Conservation (phyloP, 1,140 invertebrate species). For the Rhagoletis zephyria region DNA sequence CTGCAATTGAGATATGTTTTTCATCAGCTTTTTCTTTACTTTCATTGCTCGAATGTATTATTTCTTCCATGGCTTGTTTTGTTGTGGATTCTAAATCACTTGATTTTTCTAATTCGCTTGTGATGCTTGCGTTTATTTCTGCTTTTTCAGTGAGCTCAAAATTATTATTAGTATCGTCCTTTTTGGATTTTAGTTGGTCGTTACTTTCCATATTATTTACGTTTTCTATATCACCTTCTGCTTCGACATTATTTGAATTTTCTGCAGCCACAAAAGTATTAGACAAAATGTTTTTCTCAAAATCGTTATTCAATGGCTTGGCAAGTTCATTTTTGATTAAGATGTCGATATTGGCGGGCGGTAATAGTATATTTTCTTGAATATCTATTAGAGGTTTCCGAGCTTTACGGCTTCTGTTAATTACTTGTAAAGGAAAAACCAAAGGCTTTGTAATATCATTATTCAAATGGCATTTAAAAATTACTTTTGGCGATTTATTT, state of each 20-base stretch:
- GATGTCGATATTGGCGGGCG: neutral
- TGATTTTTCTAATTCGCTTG: neutral
- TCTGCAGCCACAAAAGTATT: neutral
- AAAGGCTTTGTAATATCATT: neutral
- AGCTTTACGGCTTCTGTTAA: neutral
- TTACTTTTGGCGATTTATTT: neutral
- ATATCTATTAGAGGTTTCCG: conserved; percentile 10
- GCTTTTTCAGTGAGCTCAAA: neutral
- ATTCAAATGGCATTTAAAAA: conserved; percentile 3
- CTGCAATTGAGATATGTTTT: neutral
- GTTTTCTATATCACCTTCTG: neutral
- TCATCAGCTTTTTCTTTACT: neutral
- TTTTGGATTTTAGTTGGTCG: neutral
- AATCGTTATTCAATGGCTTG: neutral
- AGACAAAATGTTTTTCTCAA: neutral
- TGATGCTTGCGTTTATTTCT: neutral
- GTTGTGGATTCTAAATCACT: too few species aligned
- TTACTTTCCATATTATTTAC: neutral
- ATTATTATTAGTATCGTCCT: neutral
- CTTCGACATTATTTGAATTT: neutral
- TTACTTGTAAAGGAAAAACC: neutral
- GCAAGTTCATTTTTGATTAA: neutral
- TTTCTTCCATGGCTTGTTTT: neutral
- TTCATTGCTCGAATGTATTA: neutral
- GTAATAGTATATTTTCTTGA: conserved; percentile 39